Evolutionary conservation across 1,140 invertebrate genomes (phyloP), one percentile per base, ranked within the genome.

Genomic region (Brachionus calyciflorus): DNA sequence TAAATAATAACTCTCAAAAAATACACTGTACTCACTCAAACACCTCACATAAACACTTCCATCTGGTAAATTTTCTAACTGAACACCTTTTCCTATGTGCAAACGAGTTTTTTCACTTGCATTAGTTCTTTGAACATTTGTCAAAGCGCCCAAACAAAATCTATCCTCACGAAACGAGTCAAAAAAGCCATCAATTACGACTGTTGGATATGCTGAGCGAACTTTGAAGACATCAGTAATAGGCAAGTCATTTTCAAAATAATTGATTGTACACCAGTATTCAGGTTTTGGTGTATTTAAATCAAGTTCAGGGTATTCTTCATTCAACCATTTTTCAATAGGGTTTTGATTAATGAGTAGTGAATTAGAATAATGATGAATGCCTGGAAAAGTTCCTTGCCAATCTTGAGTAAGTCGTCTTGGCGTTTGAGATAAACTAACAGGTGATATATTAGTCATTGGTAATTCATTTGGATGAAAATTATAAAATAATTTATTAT

Each of bases 161-260:
- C 87, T 78, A 78, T 87, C 95, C n/a, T 93, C 94, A 5, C 82
- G 78, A 78, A 81, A 82, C n/a, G 94, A 95, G 87, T 99, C 96
- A 2, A 98, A 96, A 81, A 98, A 99, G 7, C 97, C 97, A 85
- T 99, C 97, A 14, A 99, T 87, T 26, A 92, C 96, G 1, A 99
- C 94, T 80, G 91, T 93, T 30, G 91, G 91, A 83, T 93, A 92
- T 79, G 91, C 90, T 53, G 93, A 94, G 9, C 93, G 93, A 19
- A 98, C 96, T 88, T 99, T 99, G 81, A 99, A 99, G 0, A 94
- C 97, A 84, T 99, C 96, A 4, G 96, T 96, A 55, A 99, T 94
- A 30, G 46, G 53, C 5, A 51, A 28, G 53, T 77, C 57, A 37
- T 26, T 14, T 65, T 77, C 76, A 48, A 49, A 65, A 48, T 77